Evolutionary conservation across 2,797 vertebrate species (phyloP), one percentile per base, ranked within the genome.

Genomic region (Pipistrellus nathusii): DNA sequence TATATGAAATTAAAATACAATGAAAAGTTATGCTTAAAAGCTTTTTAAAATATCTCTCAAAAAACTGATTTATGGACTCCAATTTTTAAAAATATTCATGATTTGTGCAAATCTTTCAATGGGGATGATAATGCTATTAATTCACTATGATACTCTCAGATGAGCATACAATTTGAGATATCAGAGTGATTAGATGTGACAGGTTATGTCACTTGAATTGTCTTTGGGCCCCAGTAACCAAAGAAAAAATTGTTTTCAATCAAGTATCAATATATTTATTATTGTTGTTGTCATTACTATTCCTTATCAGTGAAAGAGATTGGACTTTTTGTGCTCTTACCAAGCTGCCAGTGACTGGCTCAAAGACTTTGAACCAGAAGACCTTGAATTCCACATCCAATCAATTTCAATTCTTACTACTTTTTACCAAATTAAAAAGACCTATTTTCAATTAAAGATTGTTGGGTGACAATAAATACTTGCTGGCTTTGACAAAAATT

Each of bases 371-470:
- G 20, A 91, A 18, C 13, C 10, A 69, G 72, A 92, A 90, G 12
- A 69, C 38, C 14, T 18, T 77, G 48, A 92, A 27, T 71, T 88
- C 35, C 38, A 90, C 3, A 57, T 41, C 8, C 62, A 62, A 38
- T 35, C 8, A 44, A 2, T 72, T 69, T 73, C 20, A 53, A 75
- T 59, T 87, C 15, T 91, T 57, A 75, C 10, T n/a, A 53, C 27
- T 55, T 93, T 93, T 90, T 41, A 81, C 11, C 41, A 91, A 90
- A 78, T 46, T 80, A 76, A 20, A 86, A 94, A 94, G 41, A 57
- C 8, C 14, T 84, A 25, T 78, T 80, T 27, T 9, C 66, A 72
- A 48, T 66, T 82, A 88, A 93, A 68, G 27, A 53, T 30, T 35
- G 2, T 66, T 90, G 13, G 35, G 95, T 38, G 20, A 76, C 14